Evolutionary conservation across 2,888 invertebrate species (phyloP), one percentile per base, ranked within the genome.

Genomic region (Hemithea aestivaria): DNA sequence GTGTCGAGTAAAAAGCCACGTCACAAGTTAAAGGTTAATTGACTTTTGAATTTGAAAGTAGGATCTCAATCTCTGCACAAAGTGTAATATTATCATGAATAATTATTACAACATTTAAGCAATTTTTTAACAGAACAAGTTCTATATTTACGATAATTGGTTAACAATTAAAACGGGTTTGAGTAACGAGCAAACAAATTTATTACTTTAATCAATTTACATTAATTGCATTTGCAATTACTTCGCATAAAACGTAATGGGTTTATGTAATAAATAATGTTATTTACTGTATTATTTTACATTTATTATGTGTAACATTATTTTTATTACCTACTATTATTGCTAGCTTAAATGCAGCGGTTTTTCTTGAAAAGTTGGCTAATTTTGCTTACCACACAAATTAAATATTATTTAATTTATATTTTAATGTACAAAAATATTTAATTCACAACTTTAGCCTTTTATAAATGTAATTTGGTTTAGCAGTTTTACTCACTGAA

Each of bases 121-220:
- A 12, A 27, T 12, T 35, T 37, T 31, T 31, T 27, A 28, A 28
- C 25, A 28, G 25, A 36, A 35, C 32, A 26, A 32, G 41, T 41
- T 41, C 22, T 32, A 30, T 29, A 25, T 28, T 40, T 41, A 41
- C 22, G 36, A 10, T 41, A 25, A 36, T 36, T 41, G 24, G 35
- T 22, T 32, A 28, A 36, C 41, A 41, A 41, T 41, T 36, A 35
- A 35, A 41, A 40, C 40, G 35, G 25, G 32, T 33, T 29, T 32
- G 36, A 41, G 26, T 36, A 26, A 29, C 33, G 21, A 16, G 20
- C 20, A 10, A 8, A 36, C 33, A 10, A 29, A 41, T 36, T 36
- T 36, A 41, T 41, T 29, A 16, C 36, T 23, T 36, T 29, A 33
- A 41, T 36, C 29, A 41, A 41, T 41, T 32, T 20, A 32, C 28